Evolutionary conservation across 2,888 invertebrate species (phyloP), one percentile per base, ranked within the genome.

Genomic region (Zonitis immaculata): DNA sequence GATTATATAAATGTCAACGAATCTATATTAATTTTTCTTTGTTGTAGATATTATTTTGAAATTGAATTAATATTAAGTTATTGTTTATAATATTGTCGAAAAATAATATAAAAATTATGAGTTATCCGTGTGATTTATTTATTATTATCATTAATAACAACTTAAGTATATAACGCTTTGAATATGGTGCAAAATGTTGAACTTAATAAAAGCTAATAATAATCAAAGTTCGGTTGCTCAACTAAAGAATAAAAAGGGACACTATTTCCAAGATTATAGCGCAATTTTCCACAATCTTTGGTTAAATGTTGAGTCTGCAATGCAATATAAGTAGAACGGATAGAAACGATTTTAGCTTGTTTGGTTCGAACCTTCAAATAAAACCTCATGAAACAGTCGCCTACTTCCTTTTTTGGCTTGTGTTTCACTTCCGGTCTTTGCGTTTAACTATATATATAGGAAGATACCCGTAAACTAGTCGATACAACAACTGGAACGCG

Each of bases 281-380:
- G 60, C 65, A 65, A 64, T 66, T 65, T 59, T 59, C 61, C 51
- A 47, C 57, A 60, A 61, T 61, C 61, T 64, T 64, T 56, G 56
- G 60, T 58, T 65, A 60, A 64, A 63, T 60, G 64, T 55, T 56
- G 58, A 62, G 58, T 60, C 59, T 59, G 63, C 64, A 64, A 65
- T 66, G 60, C 58, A 65, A 64, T 66, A 65, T 63, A 66, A 69
- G 65, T 67, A 64, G 66, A 66, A 64, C 66, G 66, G 65, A 68
- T 66, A 66, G 65, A 61, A 68, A 62, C 68, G 68, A 70, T 69
- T 68, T 63, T 65, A 63, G 66, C 64, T 66, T 66, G 67, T 67
- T 66, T 66, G 65, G 64, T 66, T 66, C 66, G 62, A n/a, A 62
- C 64, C 67, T 66, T 66, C 66, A 64, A 66, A 69, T 69, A 65